A percentile compares a stretch with the other conserved stretches of the same genome.
phyloP scores from a whole-genome alignment of 2,888 invertebrate species.

The Ecliptopera silaceata region DNA sequence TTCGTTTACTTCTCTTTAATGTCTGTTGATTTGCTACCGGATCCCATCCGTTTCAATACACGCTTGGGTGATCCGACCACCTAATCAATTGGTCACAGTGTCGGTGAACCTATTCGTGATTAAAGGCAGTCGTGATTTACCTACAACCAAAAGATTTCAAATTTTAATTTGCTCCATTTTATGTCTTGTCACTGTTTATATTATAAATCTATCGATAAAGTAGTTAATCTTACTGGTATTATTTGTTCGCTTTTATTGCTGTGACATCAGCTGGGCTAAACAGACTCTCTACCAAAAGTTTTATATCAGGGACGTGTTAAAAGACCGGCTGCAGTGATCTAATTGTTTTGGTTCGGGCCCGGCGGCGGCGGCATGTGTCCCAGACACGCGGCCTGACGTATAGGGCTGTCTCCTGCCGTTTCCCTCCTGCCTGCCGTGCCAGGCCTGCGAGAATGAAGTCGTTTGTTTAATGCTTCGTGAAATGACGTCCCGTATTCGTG shows the following conservation, averaged over 20 bases:
- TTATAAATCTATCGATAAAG: constrained; percentile 35
- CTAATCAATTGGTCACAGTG: constrained; percentile 63
- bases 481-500: constrained; percentile 48
- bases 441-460: constrained; percentile 47
- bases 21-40: constrained; percentile 48
- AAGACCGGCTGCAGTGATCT: constrained; percentile 57
- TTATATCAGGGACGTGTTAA: constrained; percentile 55
- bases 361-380: constrained; percentile 46
- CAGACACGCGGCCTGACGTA: constrained; percentile 47
- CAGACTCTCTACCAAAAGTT: constrained; percentile 43
- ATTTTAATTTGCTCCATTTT: constrained; percentile 28
- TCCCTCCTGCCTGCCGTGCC: constrained; percentile 6
- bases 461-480: constrained; percentile 54
- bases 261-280: constrained; percentile 34
- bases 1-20: constrained; percentile 37
- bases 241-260: constrained; percentile 34
- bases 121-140: constrained; percentile 49
- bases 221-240: constrained; percentile 28
- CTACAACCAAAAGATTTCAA: constrained; percentile 47
- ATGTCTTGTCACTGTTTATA: constrained; percentile 37
- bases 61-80: constrained; percentile 52
- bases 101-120: constrained; percentile 49
- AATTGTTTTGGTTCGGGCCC: constrained; percentile 71
- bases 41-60: constrained; percentile 55
- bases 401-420: constrained; percentile 58